Percentiles rank a stretch among this genome's conserved stretches.
These are phyloP conservation scores for Monoplex corrugatus DNA, from an alignment of 2,888 invertebrate species.

Conservation along the genomic window DNA sequence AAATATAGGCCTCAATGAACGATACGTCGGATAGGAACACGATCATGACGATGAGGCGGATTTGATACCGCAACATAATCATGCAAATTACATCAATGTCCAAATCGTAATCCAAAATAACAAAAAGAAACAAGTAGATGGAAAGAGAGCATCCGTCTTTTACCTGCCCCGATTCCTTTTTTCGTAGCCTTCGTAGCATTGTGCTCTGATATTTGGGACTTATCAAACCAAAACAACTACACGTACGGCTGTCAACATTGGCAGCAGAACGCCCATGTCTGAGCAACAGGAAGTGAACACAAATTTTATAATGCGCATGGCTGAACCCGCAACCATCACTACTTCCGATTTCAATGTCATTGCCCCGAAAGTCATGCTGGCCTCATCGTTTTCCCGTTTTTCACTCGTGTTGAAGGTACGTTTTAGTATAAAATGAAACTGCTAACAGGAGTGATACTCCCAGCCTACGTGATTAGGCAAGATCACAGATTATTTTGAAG, in stretches of 20 bases:
- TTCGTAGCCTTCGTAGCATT: constrained; percentile 42
- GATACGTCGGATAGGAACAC: too few relatives aligned
- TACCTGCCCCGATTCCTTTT: constrained; percentile 49
- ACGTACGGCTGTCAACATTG: constrained; percentile 29
- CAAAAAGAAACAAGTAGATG: too few relatives aligned
- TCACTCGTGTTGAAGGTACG: constrained; percentile 63
- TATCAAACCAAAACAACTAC: constrained; percentile 20
- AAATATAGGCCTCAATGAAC: too few relatives aligned
- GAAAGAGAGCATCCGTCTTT: too few relatives aligned
- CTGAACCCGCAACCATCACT: constrained; percentile 14
- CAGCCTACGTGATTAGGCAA: not conserved
- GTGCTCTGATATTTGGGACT: not conserved
- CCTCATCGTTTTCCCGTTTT: constrained; percentile 63
- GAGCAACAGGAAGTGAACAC: constrained; percentile 32
- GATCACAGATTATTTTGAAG: not conserved
- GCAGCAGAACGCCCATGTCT: constrained; percentile 52
- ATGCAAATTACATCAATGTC: too few relatives aligned
- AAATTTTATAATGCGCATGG: constrained; percentile 33
- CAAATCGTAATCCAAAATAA: too few relatives aligned
- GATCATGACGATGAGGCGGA: too few relatives aligned
- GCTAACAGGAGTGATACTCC: not conserved
- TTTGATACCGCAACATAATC: too few relatives aligned
- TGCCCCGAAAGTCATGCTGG: constrained; percentile 64
- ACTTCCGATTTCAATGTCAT: constrained; percentile 56
- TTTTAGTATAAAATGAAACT: not conserved